Conservation (phyloP, 2,888 invertebrate genomes). For the Himalopsyche kuldschensis region DNA sequence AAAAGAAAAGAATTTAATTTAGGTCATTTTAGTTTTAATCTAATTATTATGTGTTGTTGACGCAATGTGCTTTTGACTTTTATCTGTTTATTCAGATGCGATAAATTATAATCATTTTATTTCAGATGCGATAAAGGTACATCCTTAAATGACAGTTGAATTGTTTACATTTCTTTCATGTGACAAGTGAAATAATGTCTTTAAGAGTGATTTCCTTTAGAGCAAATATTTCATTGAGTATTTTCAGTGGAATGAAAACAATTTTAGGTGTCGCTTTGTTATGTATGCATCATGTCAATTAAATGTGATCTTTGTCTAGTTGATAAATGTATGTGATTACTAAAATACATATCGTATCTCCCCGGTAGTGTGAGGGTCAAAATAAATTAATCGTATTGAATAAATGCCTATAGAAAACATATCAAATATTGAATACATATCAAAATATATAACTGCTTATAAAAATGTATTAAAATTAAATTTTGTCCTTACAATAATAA, state of each 20-base stretch:
- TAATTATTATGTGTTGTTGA: not conserved
- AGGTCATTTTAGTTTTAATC: not conserved
- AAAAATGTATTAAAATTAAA: not conserved
- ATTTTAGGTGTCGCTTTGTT: constrained; percentile 34
- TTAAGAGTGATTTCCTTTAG: not conserved
- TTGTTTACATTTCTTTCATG: not conserved
- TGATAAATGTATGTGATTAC: constrained; percentile 34
- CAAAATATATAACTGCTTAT: not conserved
- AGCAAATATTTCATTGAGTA: not conserved
- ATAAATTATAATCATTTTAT: not conserved
- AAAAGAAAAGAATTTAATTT: not conserved
- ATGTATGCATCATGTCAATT: constrained; percentile 38
- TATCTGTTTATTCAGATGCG: not conserved
- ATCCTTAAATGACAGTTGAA: not conserved
- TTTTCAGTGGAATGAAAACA: not conserved
- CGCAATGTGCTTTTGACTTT: not conserved
- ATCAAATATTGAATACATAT: not conserved
- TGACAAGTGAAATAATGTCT: not conserved
- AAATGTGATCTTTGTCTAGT: constrained; percentile 39
- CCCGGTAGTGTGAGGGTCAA: constrained; percentile 39
- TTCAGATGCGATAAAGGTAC: not conserved
- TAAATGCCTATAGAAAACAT: constrained; percentile 1
- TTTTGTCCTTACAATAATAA: not conserved
- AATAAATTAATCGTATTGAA: not conserved
- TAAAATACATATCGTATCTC: constrained; percentile 16